Conservation (phyloP, 53 echinoderm and acorn worm species). For the Stichopus horrens region DNA sequence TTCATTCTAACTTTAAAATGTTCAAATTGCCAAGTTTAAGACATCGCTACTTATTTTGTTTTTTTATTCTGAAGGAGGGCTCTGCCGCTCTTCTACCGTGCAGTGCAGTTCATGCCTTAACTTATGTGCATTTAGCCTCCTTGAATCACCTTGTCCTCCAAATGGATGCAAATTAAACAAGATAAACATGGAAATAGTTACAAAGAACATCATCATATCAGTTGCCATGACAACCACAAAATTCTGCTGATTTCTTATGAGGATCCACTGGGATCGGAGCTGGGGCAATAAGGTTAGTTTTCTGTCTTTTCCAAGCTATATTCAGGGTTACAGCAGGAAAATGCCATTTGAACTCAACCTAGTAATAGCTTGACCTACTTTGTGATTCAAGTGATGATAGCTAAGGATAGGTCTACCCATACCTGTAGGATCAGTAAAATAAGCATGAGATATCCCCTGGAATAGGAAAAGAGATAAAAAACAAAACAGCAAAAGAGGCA, state of each 20-base stretch:
- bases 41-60: too few species aligned
- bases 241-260: conserved; percentile 15
- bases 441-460: conserved; percentile 2
- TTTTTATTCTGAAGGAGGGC: neutral
- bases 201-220: conserved; percentile 11
- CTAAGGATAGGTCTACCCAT: neutral
- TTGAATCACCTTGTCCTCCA: conserved; percentile 8
- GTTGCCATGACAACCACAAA: conserved; percentile 11
- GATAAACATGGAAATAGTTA: conserved; percentile 11
- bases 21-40: too few species aligned
- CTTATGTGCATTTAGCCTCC: conserved; percentile 37
- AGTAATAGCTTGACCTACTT: conserved; percentile 37
- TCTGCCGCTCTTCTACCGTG: neutral
- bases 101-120: neutral
- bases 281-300: neutral
- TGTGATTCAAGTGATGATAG: neutral
- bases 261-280: neutral
- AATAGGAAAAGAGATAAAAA: neutral
- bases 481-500: conserved; percentile 14
- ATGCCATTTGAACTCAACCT: conserved; percentile 36
- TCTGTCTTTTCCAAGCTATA: neutral
- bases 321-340: conserved; percentile 10
- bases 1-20: too few species aligned
- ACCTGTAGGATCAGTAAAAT: conserved; percentile 6
- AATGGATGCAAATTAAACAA: conserved; percentile 29